A percentile compares a stretch with the other conserved stretches of the same genome.
Evolutionary conservation across 2,888 invertebrate species (phyloP).

Genomic region (Pachycephus smyrnensis): DNA sequence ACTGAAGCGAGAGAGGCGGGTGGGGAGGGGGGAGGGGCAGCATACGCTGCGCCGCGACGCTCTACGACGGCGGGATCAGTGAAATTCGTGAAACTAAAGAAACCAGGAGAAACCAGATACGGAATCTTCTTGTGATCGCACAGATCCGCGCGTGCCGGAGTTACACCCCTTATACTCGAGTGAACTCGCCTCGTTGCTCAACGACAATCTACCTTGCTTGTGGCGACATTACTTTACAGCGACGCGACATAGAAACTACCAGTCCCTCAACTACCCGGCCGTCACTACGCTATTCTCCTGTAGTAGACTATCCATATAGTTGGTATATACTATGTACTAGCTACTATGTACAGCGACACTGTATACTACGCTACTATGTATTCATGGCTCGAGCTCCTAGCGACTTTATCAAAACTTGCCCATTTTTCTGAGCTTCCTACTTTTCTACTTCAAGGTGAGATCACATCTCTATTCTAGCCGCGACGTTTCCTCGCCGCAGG

Average conservation of each 20-base stretch:
- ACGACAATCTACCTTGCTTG: slow-evolving; percentile 1
- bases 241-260: not conserved
- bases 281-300: not conserved
- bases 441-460: slow-evolving; percentile 12
- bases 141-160: not conserved
- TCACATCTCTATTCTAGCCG: slow-evolving; percentile 20
- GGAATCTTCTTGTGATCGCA: slow-evolving; percentile 10
- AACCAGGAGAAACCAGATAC: not conserved
- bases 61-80: not conserved
- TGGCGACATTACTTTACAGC: slow-evolving; percentile 17
- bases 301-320: not conserved
- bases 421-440: slow-evolving; percentile 36
- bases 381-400: slow-evolving; percentile 43
- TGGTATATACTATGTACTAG: not conserved
- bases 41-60: not conserved
- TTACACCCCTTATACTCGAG: not conserved
- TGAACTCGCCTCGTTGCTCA: not conserved
- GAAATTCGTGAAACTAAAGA: slow-evolving; percentile 1
- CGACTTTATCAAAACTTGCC: slow-evolving; percentile 52
- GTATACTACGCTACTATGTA: slow-evolving; percentile 37
- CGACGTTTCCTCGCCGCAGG: slow-evolving; percentile 4
- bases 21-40: not conserved
- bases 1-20: not conserved
- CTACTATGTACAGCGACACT: not conserved
- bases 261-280: slow-evolving; percentile 8